A percentile compares a stretch with the other conserved stretches of the same genome.
Evolutionary conservation across 37 sponge, comb jelly and placozoan species (phyloP).

Genomic region (Dysidea cf. avara): DNA sequence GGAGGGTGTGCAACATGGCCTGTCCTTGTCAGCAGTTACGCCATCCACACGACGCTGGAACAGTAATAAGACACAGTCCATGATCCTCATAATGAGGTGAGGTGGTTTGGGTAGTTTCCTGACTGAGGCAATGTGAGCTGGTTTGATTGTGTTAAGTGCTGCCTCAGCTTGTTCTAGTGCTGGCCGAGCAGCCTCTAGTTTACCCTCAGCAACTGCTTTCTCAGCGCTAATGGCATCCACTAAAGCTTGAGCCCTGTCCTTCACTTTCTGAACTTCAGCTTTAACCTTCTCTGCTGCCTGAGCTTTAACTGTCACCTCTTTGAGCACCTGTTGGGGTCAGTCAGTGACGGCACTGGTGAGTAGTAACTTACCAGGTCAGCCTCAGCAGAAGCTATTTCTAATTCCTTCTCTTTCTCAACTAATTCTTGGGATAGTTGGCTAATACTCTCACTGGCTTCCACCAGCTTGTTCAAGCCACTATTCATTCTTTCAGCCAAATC

Average conservation of each 20-base stretch:
- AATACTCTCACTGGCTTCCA: constrained; percentile 92
- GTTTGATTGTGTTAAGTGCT: constrained; percentile 97
- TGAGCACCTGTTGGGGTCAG: constrained; percentile 59
- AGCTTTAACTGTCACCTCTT: constrained; percentile 94
- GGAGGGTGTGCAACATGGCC: constrained; percentile 83
- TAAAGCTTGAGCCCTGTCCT: constrained; percentile 97
- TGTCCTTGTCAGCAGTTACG: constrained; percentile 72
- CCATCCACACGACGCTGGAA: constrained; percentile 69
- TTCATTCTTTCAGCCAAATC: constrained; percentile 93
- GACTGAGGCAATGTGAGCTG: constrained; percentile 95
- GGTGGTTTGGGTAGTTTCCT: constrained; percentile 97
- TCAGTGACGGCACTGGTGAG: too few species aligned
- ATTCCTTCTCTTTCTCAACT: constrained; percentile 93
- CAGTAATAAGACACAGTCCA: constrained; percentile 97
- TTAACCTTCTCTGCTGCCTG: constrained; percentile 99
- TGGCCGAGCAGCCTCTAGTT: constrained; percentile 90
- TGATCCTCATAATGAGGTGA: constrained; percentile 99
- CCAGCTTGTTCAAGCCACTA: constrained; percentile 91
- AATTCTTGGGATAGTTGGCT: constrained; percentile 84
- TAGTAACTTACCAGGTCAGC: constrained; percentile 54
- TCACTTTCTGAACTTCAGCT: constrained; percentile 95
- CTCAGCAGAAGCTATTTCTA: constrained; percentile 84
- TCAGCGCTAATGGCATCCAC: constrained; percentile 93
- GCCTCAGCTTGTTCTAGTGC: constrained; percentile 96
- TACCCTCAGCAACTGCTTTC: constrained; percentile 88